Conservation (phyloP, 1,140 invertebrate species). For the Nomia melanderi region DNA sequence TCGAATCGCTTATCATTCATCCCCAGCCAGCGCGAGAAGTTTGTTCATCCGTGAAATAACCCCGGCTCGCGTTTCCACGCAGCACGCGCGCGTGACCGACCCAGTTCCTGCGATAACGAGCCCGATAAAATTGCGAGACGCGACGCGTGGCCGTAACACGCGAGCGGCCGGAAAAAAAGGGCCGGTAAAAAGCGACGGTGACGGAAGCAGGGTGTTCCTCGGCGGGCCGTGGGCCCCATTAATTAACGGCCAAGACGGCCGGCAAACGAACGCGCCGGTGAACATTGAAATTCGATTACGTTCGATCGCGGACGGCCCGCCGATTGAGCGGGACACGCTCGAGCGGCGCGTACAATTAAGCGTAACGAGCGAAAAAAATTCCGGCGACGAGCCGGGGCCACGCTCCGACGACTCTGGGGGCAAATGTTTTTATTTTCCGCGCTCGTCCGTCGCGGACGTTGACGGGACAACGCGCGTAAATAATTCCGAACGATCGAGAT, state of each 20-base stretch:
- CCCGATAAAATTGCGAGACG: conserved; percentile 14
- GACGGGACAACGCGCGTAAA: too few species aligned
- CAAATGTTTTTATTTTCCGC: too few species aligned
- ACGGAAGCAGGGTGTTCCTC: too few species aligned
- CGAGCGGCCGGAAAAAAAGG: background rate
- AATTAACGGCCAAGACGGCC: conserved; percentile 10
- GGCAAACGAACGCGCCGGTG: background rate
- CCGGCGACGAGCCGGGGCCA: too few species aligned
- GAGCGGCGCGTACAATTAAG: conserved; percentile 7
- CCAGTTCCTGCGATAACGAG: conserved; percentile 20
- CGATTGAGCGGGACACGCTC: background rate
- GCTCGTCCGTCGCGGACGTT: too few species aligned
- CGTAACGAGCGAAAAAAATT: background rate
- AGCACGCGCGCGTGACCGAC: background rate
- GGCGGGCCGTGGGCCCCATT: background rate
- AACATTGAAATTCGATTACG: conserved; percentile 23
- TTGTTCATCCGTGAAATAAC: background rate
- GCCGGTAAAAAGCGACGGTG: background rate
- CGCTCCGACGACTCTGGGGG: too few species aligned
- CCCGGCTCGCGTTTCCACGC: background rate
- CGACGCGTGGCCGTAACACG: conserved; percentile 3
- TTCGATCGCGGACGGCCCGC: conserved; percentile 4
- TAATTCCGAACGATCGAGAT: too few species aligned
- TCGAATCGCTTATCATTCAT: background rate
- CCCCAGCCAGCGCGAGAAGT: background rate